phyloP scores from a whole-genome alignment of 1,140 invertebrate genomes.

The Andrena cerasifolii region DNA sequence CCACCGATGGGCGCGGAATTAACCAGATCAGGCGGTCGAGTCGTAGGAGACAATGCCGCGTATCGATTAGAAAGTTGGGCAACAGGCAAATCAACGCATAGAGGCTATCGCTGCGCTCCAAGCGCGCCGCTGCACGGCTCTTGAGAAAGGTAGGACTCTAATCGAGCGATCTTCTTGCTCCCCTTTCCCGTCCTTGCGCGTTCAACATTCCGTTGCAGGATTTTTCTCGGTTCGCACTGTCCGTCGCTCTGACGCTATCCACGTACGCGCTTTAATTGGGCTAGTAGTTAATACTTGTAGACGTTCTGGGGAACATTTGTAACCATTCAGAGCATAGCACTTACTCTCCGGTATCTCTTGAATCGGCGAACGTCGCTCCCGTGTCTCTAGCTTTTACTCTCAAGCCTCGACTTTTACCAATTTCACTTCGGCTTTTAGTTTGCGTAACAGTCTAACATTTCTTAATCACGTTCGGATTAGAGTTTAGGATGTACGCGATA shows the following conservation, averaged over 20 bases:
- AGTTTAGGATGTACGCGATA: background rate
- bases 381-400: background rate
- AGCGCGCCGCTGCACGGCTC: background rate
- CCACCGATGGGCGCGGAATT: background rate
- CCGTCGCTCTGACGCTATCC: no score
- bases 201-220: no score
- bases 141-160: background rate
- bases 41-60: conserved; percentile 31
- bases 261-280: no score
- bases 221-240: no score
- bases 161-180: background rate
- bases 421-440: background rate
- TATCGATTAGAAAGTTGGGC: conserved; percentile 60
- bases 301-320: background rate
- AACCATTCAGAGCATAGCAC: background rate
- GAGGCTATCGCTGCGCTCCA: background rate
- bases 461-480: no score
- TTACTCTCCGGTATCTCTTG: conserved; percentile 4
- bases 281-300: no score
- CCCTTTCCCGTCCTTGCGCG: no score
- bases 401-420: conserved; percentile 5
- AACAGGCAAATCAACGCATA: background rate
- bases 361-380: background rate
- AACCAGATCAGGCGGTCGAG: conserved; percentile 25
- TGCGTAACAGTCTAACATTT: background rate